These are phyloP conservation scores for Symphodus melops DNA, from an alignment of 2,113 vertebrate species.

Conservation along the genomic window DNA sequence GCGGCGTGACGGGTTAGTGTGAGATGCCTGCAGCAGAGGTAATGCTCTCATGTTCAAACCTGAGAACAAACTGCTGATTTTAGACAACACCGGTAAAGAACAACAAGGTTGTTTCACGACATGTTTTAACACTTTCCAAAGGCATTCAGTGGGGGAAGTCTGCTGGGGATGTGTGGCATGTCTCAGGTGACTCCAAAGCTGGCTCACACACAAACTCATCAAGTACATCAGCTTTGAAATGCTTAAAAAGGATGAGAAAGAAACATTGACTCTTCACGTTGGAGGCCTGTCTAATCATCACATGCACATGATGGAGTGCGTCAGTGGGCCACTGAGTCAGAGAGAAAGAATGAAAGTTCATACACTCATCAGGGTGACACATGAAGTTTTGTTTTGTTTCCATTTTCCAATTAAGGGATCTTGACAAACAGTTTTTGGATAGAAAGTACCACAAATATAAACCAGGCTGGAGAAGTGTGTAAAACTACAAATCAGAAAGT, in stretches of 20 bases:
- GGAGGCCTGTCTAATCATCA: neutral
- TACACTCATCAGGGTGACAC: conserved; percentile 21
- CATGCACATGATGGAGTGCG: conserved; percentile 47
- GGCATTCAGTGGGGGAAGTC: conserved; percentile 1
- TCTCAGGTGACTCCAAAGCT: conserved; percentile 47
- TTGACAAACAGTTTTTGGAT: neutral
- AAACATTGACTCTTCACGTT: neutral
- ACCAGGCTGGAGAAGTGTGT: conserved; percentile 1
- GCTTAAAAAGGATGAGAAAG: neutral
- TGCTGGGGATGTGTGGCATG: conserved; percentile 43
- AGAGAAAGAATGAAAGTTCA: conserved; percentile 50
- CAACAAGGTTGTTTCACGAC: conserved; percentile 41
- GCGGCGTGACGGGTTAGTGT: conserved; percentile 64
- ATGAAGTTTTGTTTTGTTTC: conserved; percentile 10
- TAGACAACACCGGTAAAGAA: conserved; percentile 20
- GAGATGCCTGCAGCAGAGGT: conserved; percentile 63
- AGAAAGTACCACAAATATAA: conserved; percentile 13
- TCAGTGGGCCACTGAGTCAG: conserved; percentile 66
- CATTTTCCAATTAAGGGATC: conserved; percentile 23
- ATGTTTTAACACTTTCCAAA: conserved; percentile 47
- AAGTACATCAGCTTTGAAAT: conserved; percentile 1
- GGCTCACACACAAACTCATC: conserved; percentile 13
- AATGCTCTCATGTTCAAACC: conserved; percentile 35
- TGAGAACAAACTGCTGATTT: conserved; percentile 41
- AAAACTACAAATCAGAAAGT: conserved; percentile 13